These are phyloP conservation scores for Trilocha varians DNA, from an alignment of 2,888 invertebrate genomes.

Conservation along the genomic window DNA sequence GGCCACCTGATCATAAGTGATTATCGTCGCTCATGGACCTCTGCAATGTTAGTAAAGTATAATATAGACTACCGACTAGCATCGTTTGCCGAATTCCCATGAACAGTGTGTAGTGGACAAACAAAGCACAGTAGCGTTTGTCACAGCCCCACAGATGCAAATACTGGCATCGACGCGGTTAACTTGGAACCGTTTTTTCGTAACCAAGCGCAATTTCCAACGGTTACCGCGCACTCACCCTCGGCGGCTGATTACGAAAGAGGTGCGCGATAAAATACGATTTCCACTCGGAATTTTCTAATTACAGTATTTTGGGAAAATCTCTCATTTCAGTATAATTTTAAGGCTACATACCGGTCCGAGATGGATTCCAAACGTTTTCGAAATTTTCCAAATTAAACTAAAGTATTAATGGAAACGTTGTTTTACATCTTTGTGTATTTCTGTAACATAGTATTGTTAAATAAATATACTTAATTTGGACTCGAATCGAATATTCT, in stretches of 20 bases:
- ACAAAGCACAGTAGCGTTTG: neutral
- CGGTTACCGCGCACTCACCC: constrained; percentile 23
- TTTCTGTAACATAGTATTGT: too few species aligned
- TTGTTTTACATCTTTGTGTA: too few species aligned
- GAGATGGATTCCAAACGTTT: neutral
- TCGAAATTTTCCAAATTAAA: neutral
- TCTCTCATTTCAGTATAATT: neutral
- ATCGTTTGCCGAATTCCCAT: neutral
- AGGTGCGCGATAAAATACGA: constrained; percentile 26
- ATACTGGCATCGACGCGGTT: constrained; percentile 30
- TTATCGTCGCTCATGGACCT: too few species aligned
- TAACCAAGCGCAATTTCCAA: constrained; percentile 54
- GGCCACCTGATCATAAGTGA: too few species aligned
- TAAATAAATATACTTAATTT: too few species aligned
- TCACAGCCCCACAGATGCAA: constrained; percentile 34
- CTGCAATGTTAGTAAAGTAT: too few species aligned
- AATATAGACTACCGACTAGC: neutral
- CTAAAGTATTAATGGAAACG: too few species aligned
- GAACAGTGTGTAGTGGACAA: neutral
- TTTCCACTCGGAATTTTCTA: constrained; percentile 5
- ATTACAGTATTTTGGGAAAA: constrained; percentile 2
- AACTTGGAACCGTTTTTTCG: constrained; percentile 47
- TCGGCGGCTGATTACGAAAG: constrained; percentile 26
- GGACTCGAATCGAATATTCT: too few species aligned
- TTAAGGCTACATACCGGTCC: neutral